Base-by-base conservation (phyloP, 2,888 invertebrate species). In the Trichogramma evanescens region DNA sequence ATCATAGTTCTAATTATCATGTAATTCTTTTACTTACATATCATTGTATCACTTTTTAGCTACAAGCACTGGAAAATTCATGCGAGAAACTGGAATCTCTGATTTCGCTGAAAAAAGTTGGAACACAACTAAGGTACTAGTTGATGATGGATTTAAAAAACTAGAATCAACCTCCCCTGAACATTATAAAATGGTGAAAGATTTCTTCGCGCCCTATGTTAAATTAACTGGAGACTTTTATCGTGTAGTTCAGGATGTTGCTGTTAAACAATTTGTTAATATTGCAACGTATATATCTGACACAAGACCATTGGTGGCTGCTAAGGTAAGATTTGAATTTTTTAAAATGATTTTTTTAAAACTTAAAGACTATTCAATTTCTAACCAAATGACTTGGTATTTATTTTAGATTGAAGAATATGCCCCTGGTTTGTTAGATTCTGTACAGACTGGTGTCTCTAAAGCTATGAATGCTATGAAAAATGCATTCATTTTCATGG, bases 371-470 rank as follows among this genome's bases (percentile, higher is more conserved):
- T 53, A 10, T 58, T 39, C 13, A 48, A 13, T 56, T 51, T 46
- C 2, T 40, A 39, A 3, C 39, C 51, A 43, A 50, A 48, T 43
- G n/a, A 49, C 41, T 39, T 53, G 26, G 26, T 51, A 13, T 4
- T 56, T 42, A 43, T 69, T 66, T 4, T 61, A 86, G 86, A 82
- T 90, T 68, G 89, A 90, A 56, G 79, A 84, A 63, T 88, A 89
- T 71, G 84, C 84, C 7, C 90, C 90, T 0, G 89, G 89, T n/a
- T 76, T 88, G 62, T 74, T 88, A 38, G 83, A 84, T 9, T 84
- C 83, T 69, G 80, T 88, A 13, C 83, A 84, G 67, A 78, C 79
- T 45, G 80, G 82, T 60, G 78, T 82, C 1, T 60, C 68, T 50
- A 66, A 72, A 63, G 73, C 69, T 56, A 58, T 75, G 5, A 70